Evolutionary conservation across 23 tunicate genomes (phyloP), one percentile per base, ranked within the genome.

Genomic region (Phallusia fumigata): DNA sequence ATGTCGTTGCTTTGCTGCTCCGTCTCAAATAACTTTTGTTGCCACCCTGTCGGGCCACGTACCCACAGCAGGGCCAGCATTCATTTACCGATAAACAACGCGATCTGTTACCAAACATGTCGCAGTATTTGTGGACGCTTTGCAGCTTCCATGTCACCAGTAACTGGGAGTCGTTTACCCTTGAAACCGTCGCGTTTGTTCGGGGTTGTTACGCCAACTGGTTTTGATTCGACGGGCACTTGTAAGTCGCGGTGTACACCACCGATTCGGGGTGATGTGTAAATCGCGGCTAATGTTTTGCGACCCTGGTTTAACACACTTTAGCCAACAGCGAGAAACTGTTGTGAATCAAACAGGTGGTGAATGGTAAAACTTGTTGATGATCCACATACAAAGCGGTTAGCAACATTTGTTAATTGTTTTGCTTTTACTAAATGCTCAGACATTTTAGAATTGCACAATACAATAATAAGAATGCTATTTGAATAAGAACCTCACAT

Each of bases 51-150:
- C 28, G 26, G 16, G 69, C 69, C 26, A 58, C 26, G 28, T 24
- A 58, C 28, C 69, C 69, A 58, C 47, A 40, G 47, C 47, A 40
- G 8, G 5, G 10, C 8, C 47, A 58, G 69, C 69, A 22, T 76
- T 18, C 79, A 83, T 83, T 83, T 83, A 74, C 52, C 86, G 86
- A 83, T 65, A 83, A 83, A 83, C 86, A 83, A 79, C 36, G 47
- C 40, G 19, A 76, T 11, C 77, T 65, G 82, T 18, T 87, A 26
- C 53, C 35, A 53, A 87, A 87, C 91, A 87, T 81, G 90, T 86
- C 65, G 24, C 22, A 30, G 58, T 87, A 64, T 87, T 87, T 79
- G 83, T 79, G 83, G 83, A 40, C 35, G 36, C 49, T 77, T 6
- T 34, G 80, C 80, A 21, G 28, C 16, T 58, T 21, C 69, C 69